These are phyloP conservation scores for Montipora foliosa DNA, from an alignment of 64 coral and sea anemone species.

Conservation along the genomic window DNA sequence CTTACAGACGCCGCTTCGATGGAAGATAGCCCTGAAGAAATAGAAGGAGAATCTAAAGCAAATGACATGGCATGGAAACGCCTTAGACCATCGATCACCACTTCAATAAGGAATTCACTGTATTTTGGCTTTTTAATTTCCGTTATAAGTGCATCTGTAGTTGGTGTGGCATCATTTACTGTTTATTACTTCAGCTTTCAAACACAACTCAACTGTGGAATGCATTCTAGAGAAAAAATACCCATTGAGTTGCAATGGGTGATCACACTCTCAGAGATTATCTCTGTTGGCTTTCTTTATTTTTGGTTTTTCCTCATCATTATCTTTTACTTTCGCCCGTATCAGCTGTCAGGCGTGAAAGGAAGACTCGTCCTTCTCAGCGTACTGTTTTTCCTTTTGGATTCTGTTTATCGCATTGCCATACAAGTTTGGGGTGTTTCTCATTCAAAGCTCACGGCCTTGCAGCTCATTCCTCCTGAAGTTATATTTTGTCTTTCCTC, in stretches of 20 bases:
- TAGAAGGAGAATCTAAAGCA: not conserved
- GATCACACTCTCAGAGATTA: not conserved
- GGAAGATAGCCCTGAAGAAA: not conserved
- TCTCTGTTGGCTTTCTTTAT: not conserved
- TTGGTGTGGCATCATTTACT: not conserved
- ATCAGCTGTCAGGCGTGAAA: not conserved
- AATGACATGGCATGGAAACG: slow-evolving; percentile 28
- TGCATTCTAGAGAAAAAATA: no score
- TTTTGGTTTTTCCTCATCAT: not conserved
- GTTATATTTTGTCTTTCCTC: not conserved
- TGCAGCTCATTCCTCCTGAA: not conserved
- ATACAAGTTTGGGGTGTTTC: slow-evolving; percentile 1
- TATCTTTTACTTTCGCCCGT: not conserved
- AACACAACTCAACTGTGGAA: not conserved
- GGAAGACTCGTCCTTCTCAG: not conserved
- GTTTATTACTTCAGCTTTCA: slow-evolving; percentile 7
- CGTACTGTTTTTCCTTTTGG: not conserved
- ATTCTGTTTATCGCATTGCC: slow-evolving; percentile 14
- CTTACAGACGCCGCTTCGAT: not conserved
- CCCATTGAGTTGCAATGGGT: not conserved
- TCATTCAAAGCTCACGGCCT: not conserved
- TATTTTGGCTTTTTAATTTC: no score
- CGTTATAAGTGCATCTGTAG: no score
- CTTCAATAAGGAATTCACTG: no score
- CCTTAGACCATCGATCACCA: not conserved